These are phyloP conservation scores for Chaenodraco wilsoni DNA, from an alignment of 2,797 vertebrate genomes.

Conservation along the genomic window DNA sequence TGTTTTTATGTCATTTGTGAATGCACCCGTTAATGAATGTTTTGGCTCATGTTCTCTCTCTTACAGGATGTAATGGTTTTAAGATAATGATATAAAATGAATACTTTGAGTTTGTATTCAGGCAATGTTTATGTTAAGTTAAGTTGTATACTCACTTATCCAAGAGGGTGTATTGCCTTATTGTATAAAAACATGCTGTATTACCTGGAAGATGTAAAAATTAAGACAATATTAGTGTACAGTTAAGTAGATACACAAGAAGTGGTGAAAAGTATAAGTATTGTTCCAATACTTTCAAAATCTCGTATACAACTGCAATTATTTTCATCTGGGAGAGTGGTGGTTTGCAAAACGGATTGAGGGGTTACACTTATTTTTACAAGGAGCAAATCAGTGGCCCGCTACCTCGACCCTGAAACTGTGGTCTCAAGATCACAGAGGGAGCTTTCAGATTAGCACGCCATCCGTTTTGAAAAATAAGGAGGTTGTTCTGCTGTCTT, in stretches of 20 bases:
- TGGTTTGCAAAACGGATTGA: slow-evolving; percentile 44
- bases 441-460: slow-evolving; percentile 69
- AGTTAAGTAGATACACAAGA: neutral
- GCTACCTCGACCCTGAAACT: slow-evolving; percentile 58
- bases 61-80: neutral
- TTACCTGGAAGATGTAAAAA: neutral
- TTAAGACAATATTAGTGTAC: neutral
- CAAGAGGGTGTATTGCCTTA: neutral
- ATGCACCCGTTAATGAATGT: neutral
- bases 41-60: neutral
- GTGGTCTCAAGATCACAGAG: slow-evolving; percentile 71
- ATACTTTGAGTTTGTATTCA: neutral
- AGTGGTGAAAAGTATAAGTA: neutral
- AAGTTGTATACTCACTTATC: neutral
- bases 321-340: slow-evolving; percentile 48
- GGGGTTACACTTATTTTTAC: slow-evolving; percentile 71
- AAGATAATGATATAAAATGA: neutral
- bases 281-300: slow-evolving; percentile 3
- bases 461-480: slow-evolving; percentile 65
- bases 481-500: slow-evolving; percentile 54
- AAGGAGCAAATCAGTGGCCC: slow-evolving; percentile 51
- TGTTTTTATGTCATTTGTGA: neutral
- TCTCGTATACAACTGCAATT: slow-evolving; percentile 18
- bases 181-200: neutral
- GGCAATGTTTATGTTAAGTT: too few species aligned